Conservation (phyloP, 1,140 invertebrate species). For the Drosophila melanogaster region DNA sequence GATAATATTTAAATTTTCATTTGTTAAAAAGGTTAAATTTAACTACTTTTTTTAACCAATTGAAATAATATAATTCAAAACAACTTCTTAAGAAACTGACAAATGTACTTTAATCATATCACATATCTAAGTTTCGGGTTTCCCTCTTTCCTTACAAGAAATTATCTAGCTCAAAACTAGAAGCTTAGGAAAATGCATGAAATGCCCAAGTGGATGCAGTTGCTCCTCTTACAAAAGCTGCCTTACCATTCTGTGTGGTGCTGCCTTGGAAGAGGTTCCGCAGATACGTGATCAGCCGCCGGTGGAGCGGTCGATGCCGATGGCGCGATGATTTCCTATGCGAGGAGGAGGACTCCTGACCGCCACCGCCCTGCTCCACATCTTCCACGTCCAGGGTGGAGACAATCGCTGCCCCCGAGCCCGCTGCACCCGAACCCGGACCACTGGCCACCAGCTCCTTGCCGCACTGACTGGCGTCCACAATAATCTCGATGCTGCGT, state of each 20-base stretch:
- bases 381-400: slow-evolving; percentile 52
- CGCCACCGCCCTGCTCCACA: slow-evolving; percentile 72
- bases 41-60: no score
- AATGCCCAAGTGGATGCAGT: neutral
- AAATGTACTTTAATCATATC: no score
- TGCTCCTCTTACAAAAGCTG: neutral
- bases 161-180: no score
- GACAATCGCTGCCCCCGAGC: neutral
- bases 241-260: slow-evolving; percentile 79
- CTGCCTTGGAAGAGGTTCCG: slow-evolving; percentile 79
- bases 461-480: slow-evolving; percentile 75
- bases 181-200: neutral
- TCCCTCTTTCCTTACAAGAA: no score
- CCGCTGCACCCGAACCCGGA: neutral
- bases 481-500: slow-evolving; percentile 82
- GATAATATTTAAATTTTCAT: no score
- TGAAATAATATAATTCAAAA: no score
- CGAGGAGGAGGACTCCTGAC: slow-evolving; percentile 63
- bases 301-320: slow-evolving; percentile 77
- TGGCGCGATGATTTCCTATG: slow-evolving; percentile 68
- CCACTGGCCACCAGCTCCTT: slow-evolving; percentile 39
- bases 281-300: slow-evolving; percentile 75
- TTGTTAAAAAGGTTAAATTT: no score
- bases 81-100: no score
- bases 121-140: no score